Evolutionary conservation across 2,888 invertebrate genomes (phyloP), one percentile per base, ranked within the genome.

Genomic region (Drosophila testacea): DNA sequence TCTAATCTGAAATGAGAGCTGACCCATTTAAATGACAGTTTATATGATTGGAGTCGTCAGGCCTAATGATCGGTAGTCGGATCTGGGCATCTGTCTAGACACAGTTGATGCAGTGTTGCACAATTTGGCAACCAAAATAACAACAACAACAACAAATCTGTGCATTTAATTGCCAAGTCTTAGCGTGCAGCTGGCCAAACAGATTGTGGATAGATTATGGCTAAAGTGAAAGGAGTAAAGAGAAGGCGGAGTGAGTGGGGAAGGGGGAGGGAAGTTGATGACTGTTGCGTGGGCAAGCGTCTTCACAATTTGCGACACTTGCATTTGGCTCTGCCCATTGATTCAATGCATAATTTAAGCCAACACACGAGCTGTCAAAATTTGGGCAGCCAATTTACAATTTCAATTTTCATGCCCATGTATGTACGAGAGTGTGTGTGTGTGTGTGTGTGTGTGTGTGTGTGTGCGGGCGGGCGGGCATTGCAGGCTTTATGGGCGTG

Each of bases 291-390:
- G 67, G 67, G 59, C 55, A 30, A 27, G 16, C 11, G 55, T 51
- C 71, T 66, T 66, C 67, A 13, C n/a, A 52, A 56, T 66, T 60
- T 61, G 67, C 61, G 72, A 72, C 72, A 72, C 67, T 73, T 73
- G 72, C 64, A 57, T 52, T 65, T 38, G 64, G 50, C 65, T 57
- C 56, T 57, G 64, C 56, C 56, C 51, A 46, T 51, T 42, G 73
- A 46, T 32, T 44, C 56, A n/a, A 56, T 73, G 68, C 75, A 73
- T 69, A 74, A 73, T 63, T 73, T 50, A 69, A 71, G 64, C 69
- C 64, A 72, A 65, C 55, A 69, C 69, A 60, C 63, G 55, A 50
- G 56, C 52, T 57, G 69, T 73, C 63, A 56, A 57, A 61, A 56
- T 62, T 75, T 62, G 62, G 54, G n/a, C 47, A 48, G 51, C 16